Evolutionary conservation across 2,888 invertebrate genomes (phyloP), one percentile per base, ranked within the genome.

Genomic region (Eueremaeus valkanovi): DNA sequence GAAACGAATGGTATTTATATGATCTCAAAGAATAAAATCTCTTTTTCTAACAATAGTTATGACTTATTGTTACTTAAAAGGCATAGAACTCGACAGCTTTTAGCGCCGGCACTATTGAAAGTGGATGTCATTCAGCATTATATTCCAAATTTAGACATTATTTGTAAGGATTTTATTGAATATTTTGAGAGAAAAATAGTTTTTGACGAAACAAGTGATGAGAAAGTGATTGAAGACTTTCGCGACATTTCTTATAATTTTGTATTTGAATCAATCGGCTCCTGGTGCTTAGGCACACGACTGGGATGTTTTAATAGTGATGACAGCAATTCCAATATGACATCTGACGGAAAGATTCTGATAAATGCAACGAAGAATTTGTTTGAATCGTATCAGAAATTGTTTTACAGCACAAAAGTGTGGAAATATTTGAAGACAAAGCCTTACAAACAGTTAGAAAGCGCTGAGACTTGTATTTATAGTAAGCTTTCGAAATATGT

Each of bases 271-370:
- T 79, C 81, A 49, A 81, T 82, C 16, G 81, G 81, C 11, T 79
- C 80, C 27, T 80, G 83, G 45, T 83, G 83, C 73, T 80, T 83
- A 75, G 81, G 82, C 61, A 79, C 77, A 29, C 79, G 83, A 21
- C 77, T 83, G 8, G 83, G 82, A 8, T 82, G 82, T 58, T 78
- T 83, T 24, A 16, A 36, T 13, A 21, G 3, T 9, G 21, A 21
- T 18, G n/a, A 16, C 18, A 36, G 16, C 24, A 68, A 9, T 40
- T 29, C 70, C 18, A 31, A 42, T 0, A 2, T 45, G 3, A 45
- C 42, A 21, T n/a, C 72, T 3, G 81, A 81, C 11, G 81, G 82
- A 5, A 58, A 77, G 16, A 49, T 76, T 6, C 81, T 83, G 78
- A 81, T 82, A n/a, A 40, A 78, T 16, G 80, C 82, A 0, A 81